A percentile compares a stretch with the other conserved stretches of the same genome.
phyloP scores from a whole-genome alignment of 2,888 invertebrate genomes.

The Drosophila kambysellisi region DNA sequence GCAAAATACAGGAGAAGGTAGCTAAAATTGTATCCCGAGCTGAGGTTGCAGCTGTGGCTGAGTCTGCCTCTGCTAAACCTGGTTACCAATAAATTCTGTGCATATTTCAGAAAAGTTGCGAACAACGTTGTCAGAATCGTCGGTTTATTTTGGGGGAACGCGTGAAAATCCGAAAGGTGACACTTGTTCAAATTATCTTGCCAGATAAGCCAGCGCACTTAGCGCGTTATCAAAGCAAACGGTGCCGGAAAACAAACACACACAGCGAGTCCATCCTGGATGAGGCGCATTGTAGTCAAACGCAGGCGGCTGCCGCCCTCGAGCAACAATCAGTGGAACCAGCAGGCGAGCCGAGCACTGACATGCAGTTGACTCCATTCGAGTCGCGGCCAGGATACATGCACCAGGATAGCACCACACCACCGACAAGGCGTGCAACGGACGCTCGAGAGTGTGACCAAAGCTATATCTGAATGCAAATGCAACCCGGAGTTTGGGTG shows the following conservation, averaged over 20 bases:
- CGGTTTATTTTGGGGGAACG: conserved; percentile 43
- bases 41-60: conserved; percentile 7
- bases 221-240: conserved; percentile 78
- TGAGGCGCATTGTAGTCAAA: conserved; percentile 76
- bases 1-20: conserved; percentile 16
- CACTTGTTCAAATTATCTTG: conserved; percentile 82
- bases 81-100: conserved; percentile 54
- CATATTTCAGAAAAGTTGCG: conserved; percentile 70
- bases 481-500: conserved; percentile 28
- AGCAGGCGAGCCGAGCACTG: conserved; percentile 37
- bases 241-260: conserved; percentile 51
- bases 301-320: conserved; percentile 67
- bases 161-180: conserved; percentile 80
- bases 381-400: conserved; percentile 41
- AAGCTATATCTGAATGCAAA: conserved; percentile 39
- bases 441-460: conserved; percentile 75
- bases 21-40: background rate
- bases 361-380: conserved; percentile 77
- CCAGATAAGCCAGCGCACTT: conserved; percentile 79
- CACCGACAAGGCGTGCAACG: conserved; percentile 58
- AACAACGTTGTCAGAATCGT: conserved; percentile 49
- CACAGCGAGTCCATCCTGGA: conserved; percentile 28
- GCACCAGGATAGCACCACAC: conserved; percentile 18
- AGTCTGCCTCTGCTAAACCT: conserved; percentile 4
- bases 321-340: conserved; percentile 44